Base-by-base conservation (phyloP, 1,140 invertebrate species). In the Paralvinella palmiformis region DNA sequence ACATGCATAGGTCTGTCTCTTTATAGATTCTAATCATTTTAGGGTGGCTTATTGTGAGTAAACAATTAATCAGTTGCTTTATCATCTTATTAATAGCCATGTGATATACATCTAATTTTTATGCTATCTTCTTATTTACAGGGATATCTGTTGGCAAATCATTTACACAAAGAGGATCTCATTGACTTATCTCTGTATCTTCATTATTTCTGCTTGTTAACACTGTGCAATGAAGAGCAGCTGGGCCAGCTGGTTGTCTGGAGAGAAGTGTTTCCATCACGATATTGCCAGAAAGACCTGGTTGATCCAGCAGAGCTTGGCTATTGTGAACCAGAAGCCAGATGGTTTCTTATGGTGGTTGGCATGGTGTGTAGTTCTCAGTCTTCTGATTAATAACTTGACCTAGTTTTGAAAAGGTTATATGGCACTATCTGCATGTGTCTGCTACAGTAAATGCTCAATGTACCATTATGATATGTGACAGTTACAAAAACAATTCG, bases 321-420 rank as follows among this genome's bases (percentile, higher is more conserved):
- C 6, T 75, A 72, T 50, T 70, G 69, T 5, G 74, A 77, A 65
- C 71, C 73, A 6, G 63, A 71, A 53, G 75, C 69, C 1, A 64
- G 73, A 27, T 75, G 72, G 68, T 80, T 76, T 59, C 61, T 80
- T n/a, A 64, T 82, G n/a, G 63, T 81, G 48, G 73, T 80, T n/a
- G 79, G 75, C 29, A 73, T 78, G 76, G 81, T 81, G 69, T 70
- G 74, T n/a, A n/a, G n/a, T n/a, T n/a, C n/a, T n/a, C n/a, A n/a
- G n/a, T 72, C 10, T 35, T 24, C 20, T 32, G n/a, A 6, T 15
- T 36, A 10, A 44, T 29, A 35, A n/a, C 27, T 63, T 27, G 29
- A 58, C 41, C 48, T 20, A 5, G 7, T 53, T 53, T 27, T 15
- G 10, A 27, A 53, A 17, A 27, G 10, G 7, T 22, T 53, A 53